These are phyloP conservation scores for Stegastes partitus DNA, from an alignment of 2,113 vertebrate species.

Conservation along the genomic window DNA sequence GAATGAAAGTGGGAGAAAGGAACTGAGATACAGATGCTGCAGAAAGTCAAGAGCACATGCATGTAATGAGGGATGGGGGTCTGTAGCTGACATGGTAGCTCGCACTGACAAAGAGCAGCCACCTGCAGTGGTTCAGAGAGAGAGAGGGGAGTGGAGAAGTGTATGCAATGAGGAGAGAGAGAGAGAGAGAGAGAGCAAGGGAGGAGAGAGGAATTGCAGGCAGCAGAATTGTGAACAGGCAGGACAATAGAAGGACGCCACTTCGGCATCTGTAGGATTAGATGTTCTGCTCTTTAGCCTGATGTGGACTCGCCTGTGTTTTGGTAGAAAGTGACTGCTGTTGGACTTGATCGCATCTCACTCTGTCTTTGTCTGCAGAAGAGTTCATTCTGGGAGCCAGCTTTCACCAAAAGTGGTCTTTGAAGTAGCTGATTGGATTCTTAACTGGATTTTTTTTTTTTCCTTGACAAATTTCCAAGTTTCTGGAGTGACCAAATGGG, in stretches of 20 bases:
- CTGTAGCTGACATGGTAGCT: conserved; percentile 34
- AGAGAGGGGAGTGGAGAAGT: conserved; percentile 28
- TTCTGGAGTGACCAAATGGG: conserved; percentile 18
- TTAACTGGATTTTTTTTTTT: conserved; percentile 23
- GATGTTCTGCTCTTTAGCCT: conserved; percentile 20
- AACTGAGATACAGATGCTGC: conserved; percentile 15
- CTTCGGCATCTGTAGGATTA: conserved; percentile 46
- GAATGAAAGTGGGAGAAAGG: conserved; percentile 32
- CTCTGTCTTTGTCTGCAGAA: conserved; percentile 1
- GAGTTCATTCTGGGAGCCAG: conserved; percentile 36
- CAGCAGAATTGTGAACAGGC: conserved; percentile 62
- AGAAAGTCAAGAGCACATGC: conserved; percentile 16
- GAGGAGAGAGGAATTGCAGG: conserved; percentile 62
- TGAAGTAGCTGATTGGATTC: conserved; percentile 39
- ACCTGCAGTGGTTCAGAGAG: conserved; percentile 75
- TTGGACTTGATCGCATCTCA: conserved; percentile 11
- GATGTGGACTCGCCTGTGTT: conserved; percentile 3
- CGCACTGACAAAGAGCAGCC: conserved; percentile 70
- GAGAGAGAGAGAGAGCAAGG: conserved; percentile 23
- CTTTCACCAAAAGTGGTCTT: conserved; percentile 36
- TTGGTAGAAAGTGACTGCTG: conserved; percentile 1
- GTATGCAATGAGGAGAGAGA: conserved; percentile 33
- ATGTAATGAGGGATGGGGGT: conserved; percentile 54
- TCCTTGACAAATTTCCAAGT: conserved; percentile 19
- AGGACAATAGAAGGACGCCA: conserved; percentile 76